phyloP scores from a whole-genome alignment of 2,797 vertebrate species.

The Crypturellus tataupa region DNA sequence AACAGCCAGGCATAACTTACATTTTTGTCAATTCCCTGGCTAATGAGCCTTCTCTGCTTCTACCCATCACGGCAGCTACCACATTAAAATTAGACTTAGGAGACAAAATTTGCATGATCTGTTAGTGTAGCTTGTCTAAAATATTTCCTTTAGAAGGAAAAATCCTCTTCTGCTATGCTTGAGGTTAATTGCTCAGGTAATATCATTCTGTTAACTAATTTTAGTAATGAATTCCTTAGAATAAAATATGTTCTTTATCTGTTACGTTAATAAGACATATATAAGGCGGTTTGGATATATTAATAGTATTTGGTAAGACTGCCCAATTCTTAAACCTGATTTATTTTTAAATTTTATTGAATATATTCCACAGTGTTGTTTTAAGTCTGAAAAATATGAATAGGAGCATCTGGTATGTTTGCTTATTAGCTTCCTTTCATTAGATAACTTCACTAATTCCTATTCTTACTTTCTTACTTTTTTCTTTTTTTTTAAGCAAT shows the following conservation, averaged over 20 bases:
- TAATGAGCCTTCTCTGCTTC: not conserved
- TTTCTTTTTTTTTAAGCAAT: conserved; percentile 84
- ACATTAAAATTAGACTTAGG: not conserved
- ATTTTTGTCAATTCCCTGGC: not conserved
- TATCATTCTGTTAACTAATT: not conserved
- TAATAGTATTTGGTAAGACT: not conserved
- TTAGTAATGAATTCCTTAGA: not conserved
- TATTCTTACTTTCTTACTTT: no score
- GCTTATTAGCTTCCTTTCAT: not conserved
- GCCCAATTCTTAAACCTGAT: not conserved
- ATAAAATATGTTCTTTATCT: not conserved
- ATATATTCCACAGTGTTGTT: not conserved
- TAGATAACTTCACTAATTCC: not conserved
- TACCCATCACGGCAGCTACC: not conserved
- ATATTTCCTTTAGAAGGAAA: not conserved
- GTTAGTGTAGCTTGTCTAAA: not conserved
- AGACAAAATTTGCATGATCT: not conserved
- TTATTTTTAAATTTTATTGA: not conserved
- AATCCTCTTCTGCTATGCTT: not conserved
- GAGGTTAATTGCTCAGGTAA: not conserved
- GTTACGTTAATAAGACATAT: not conserved
- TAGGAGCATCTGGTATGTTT: not conserved
- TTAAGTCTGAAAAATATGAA: not conserved
- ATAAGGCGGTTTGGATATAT: not conserved
- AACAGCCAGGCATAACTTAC: not conserved